These are phyloP conservation scores for Cryptoblepharus egeriae DNA, from an alignment of 2,797 vertebrate genomes.

Conservation along the genomic window DNA sequence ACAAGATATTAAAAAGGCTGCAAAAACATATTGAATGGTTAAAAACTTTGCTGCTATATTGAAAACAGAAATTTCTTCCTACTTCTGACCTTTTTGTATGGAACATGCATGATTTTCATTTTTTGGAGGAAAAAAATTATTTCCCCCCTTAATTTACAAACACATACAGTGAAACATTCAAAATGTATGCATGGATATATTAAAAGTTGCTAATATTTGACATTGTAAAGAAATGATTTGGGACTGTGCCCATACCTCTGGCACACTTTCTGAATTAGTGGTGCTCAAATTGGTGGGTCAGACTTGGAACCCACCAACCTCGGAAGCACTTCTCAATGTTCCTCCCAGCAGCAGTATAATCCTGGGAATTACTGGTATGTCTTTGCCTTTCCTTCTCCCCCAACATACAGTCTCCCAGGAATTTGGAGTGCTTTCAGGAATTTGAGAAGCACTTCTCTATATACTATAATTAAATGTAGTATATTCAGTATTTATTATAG, in stretches of 20 bases:
- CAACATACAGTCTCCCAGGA: no score
- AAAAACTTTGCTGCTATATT: not conserved
- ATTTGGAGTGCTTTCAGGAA: no score
- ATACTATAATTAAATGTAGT: no score
- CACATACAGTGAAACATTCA: not conserved
- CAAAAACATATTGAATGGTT: conserved; percentile 61
- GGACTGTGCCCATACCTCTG: not conserved
- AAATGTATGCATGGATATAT: not conserved
- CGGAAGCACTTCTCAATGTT: no score
- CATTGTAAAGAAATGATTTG: not conserved
- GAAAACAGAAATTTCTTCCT: not conserved
- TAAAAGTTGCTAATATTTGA: not conserved
- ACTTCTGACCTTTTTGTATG: not conserved
- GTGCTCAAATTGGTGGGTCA: no score
- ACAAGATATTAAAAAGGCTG: conserved; percentile 45
- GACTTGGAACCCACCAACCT: no score
- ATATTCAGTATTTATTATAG: no score
- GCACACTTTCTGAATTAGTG: not conserved
- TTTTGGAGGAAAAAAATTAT: not conserved
- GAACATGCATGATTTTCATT: not conserved
- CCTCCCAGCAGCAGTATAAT: no score
- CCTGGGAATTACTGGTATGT: no score
- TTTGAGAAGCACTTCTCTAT: no score
- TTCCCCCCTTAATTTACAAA: not conserved
- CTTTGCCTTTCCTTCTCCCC: no score